Evolutionary conservation across 2,888 invertebrate genomes (phyloP).

Genomic region (Sarcophaga rosellei): DNA sequence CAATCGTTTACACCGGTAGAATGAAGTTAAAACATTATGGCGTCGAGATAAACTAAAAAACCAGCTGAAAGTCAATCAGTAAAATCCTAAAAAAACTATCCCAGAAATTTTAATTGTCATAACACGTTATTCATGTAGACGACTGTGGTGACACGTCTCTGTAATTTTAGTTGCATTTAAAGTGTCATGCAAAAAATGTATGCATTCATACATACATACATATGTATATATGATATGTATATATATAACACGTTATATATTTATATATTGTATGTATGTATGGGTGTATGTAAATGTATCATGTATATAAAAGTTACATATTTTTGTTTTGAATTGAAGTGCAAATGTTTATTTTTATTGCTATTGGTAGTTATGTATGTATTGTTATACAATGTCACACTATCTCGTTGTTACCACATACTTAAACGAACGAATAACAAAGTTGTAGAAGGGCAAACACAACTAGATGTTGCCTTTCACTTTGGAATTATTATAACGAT

Average conservation of each 20-base stretch:
- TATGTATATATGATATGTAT: too few species aligned
- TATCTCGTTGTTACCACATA: too few species aligned
- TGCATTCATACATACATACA: too few species aligned
- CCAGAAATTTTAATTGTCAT: background rate
- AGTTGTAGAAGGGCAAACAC: background rate
- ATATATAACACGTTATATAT: too few species aligned
- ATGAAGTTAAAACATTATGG: too few species aligned
- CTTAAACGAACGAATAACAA: background rate
- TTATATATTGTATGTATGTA: background rate
- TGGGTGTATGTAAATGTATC: background rate
- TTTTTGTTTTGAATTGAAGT: conserved; percentile 1
- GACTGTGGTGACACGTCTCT: background rate
- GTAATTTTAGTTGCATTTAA: background rate
- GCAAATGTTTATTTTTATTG: conserved; percentile 51
- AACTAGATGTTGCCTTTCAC: background rate
- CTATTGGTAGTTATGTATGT: background rate
- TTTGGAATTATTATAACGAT: too few species aligned
- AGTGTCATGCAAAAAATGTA: background rate
- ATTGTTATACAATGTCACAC: background rate
- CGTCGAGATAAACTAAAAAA: too few species aligned
- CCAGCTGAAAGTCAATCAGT: too few species aligned
- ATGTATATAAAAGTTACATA: background rate
- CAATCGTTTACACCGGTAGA: too few species aligned
- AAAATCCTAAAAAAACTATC: background rate
- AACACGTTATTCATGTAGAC: background rate